phyloP scores from a whole-genome alignment of 1,140 invertebrate species.

The Zaprionus tsacasi region DNA sequence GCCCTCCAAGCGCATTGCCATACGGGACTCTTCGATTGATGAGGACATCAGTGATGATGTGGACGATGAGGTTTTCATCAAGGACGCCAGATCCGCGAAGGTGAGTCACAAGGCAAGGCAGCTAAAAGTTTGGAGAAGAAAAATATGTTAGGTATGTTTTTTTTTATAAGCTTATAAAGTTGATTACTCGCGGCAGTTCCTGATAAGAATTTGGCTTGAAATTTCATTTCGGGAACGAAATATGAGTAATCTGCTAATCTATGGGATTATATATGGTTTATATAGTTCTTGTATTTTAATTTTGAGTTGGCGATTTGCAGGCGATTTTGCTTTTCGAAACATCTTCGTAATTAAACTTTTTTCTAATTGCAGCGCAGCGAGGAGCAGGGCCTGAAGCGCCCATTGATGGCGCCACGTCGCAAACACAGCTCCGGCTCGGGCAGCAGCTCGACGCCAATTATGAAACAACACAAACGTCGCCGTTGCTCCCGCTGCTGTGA shows the following conservation, averaged over 20 bases:
- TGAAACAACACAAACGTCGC: constrained; percentile 84
- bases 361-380: constrained; percentile 86
- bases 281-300: not conserved
- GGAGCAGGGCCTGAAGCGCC: constrained; percentile 89
- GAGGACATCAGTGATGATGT: constrained; percentile 86
- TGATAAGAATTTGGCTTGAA: not conserved
- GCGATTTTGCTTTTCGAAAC: not conserved
- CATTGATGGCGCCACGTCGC: constrained; percentile 89
- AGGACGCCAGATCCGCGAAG: constrained; percentile 87
- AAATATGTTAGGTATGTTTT: not conserved
- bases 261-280: no score
- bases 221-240: no score
- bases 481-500: constrained; percentile 86
- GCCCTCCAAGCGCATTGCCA: constrained; percentile 81
- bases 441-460: constrained; percentile 83
- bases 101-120: constrained; percentile 36
- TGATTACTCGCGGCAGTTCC: not conserved
- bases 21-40: constrained; percentile 82
- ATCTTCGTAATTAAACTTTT: not conserved
- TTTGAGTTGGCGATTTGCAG: not conserved
- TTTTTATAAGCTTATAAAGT: not conserved
- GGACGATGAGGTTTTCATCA: constrained; percentile 91
- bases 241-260: no score
- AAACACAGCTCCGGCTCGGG: constrained; percentile 84
- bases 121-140: not conserved